phyloP scores from a whole-genome alignment of 2,888 invertebrate genomes.

The Mayetiola destructor region DNA sequence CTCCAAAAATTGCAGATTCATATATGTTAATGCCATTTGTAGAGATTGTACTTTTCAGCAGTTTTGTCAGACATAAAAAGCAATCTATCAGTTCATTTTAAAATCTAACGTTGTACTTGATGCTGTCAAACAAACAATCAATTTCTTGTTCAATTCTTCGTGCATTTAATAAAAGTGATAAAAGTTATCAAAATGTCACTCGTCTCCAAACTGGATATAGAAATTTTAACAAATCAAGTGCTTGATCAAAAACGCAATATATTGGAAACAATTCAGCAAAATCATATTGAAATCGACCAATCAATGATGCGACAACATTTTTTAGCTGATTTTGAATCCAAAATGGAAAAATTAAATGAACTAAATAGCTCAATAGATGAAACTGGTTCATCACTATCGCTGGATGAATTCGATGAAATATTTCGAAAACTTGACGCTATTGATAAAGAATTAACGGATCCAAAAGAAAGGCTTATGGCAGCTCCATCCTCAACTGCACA shows the following conservation, averaged over 20 bases:
- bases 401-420: neutral
- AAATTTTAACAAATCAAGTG: neutral
- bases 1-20: too few species aligned
- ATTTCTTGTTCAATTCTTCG: too few species aligned
- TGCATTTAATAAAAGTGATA: too few species aligned
- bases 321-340: neutral
- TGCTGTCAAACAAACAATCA: too few species aligned
- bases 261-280: neutral
- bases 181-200: neutral
- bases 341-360: neutral
- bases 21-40: too few species aligned
- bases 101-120: too few species aligned
- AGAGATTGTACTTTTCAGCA: too few species aligned
- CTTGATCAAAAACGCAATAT: neutral
- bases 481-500: neutral
- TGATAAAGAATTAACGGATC: neutral
- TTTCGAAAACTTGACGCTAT: neutral
- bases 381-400: too few species aligned
- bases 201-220: neutral
- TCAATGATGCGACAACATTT: neutral
- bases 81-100: too few species aligned
- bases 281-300: neutral
- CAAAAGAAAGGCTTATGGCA: too few species aligned
- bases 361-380: too few species aligned
- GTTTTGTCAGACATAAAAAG: too few species aligned